A percentile compares a stretch with the other conserved stretches of the same genome.
phyloP scores from a whole-genome alignment of 2,797 vertebrate genomes.

The Tragelaphus oryx region DNA sequence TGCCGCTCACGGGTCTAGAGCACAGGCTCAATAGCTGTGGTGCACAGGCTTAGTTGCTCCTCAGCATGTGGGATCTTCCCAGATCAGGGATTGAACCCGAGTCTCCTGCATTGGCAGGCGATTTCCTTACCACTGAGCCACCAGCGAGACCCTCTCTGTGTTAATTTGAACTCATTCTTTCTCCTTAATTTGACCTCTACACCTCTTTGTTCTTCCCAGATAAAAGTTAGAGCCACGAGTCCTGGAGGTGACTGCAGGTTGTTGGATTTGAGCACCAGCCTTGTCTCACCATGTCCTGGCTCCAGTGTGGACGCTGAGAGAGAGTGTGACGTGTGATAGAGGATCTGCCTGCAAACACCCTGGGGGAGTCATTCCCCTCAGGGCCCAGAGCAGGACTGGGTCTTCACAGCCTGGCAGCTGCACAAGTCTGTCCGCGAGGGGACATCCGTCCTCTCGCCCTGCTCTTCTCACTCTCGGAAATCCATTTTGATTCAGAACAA shows the following conservation, averaged over 20 bases:
- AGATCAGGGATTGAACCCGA: neutral
- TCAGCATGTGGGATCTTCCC: neutral
- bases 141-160: neutral
- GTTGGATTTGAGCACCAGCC: slow-evolving; percentile 74
- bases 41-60: neutral
- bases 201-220: slow-evolving; percentile 66
- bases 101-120: neutral
- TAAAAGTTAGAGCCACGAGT: slow-evolving; percentile 79
- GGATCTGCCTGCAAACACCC: slow-evolving; percentile 66
- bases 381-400: slow-evolving; percentile 64
- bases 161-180: neutral
- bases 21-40: neutral
- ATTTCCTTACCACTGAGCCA: neutral
- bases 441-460: slow-evolving; percentile 59
- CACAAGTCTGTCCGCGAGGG: slow-evolving; percentile 78
- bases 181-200: slow-evolving; percentile 1
- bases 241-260: slow-evolving; percentile 73
- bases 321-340: slow-evolving; percentile 38
- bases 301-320: slow-evolving; percentile 71
- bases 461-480: slow-evolving; percentile 77
- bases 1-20: rapidly evolving
- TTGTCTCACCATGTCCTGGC: slow-evolving; percentile 61
- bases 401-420: slow-evolving; percentile 79
- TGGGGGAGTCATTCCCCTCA: slow-evolving; percentile 49
- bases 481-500: slow-evolving; percentile 77